These are phyloP conservation scores for Choristoneura fumiferana DNA, from an alignment of 1,140 invertebrate species.

Conservation along the genomic window DNA sequence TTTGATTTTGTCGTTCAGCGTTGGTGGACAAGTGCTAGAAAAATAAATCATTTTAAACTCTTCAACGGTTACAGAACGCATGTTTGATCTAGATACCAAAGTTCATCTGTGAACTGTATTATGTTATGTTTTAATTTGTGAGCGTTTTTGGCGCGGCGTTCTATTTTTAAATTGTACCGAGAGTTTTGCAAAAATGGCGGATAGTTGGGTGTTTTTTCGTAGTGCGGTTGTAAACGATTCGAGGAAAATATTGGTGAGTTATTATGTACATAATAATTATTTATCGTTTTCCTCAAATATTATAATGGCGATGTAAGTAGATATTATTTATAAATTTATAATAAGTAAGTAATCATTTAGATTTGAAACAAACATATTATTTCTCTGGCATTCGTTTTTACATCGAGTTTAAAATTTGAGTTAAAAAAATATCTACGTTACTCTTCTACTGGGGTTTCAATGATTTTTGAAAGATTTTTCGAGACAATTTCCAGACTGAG, in stretches of 20 bases:
- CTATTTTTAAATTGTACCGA: conserved; percentile 8
- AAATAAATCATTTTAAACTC: conserved; percentile 1
- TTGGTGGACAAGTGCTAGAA: not conserved
- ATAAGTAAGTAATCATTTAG: too few relatives aligned
- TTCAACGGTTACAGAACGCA: not conserved
- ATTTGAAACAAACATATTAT: too few relatives aligned
- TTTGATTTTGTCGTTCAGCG: conserved; percentile 26
- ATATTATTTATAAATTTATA: not conserved
- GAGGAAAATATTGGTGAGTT: conserved; percentile 8
- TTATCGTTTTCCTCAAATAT: not conserved
- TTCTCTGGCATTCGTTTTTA: not conserved
- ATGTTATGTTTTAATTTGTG: not conserved
- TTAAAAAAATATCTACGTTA: not conserved
- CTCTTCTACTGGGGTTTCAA: not conserved
- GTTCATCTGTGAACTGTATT: not conserved
- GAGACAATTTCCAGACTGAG: not conserved
- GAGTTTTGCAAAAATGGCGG: conserved; percentile 16
- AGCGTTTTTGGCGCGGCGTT: conserved; percentile 1
- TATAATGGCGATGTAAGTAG: too few relatives aligned
- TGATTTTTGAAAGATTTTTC: not conserved
- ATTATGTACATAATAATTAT: not conserved
- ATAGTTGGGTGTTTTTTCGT: conserved; percentile 18
- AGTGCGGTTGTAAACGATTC: not conserved
- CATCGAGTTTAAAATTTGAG: not conserved
- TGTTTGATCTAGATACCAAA: not conserved